A percentile compares a stretch with the other conserved stretches of the same genome.
Evolutionary conservation across 2,113 vertebrate species (phyloP).

Genomic region (Willisornis vidua): DNA sequence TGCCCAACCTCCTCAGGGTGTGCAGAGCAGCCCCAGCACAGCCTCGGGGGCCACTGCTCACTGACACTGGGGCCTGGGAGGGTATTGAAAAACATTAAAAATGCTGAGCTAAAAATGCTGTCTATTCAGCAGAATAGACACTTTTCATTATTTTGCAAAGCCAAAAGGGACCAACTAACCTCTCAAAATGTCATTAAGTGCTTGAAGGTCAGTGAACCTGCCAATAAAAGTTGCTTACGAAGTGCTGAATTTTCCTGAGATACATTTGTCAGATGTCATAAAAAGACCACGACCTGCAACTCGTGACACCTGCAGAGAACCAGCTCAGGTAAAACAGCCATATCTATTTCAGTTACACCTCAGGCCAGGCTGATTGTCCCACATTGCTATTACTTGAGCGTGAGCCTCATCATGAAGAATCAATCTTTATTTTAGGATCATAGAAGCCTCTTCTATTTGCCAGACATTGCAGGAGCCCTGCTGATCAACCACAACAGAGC

Average conservation of each 20-base stretch:
- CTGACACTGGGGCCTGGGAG: rapidly evolving
- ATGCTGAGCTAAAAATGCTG: not conserved
- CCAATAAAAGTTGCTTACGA: not conserved
- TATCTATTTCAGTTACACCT: not conserved
- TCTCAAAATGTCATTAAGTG: not conserved
- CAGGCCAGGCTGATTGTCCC: not conserved
- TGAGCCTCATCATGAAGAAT: not conserved
- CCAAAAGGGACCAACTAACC: not conserved
- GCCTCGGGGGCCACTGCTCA: not conserved
- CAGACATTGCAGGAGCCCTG: not conserved
- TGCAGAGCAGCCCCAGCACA: rapidly evolving
- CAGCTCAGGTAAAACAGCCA: not conserved
- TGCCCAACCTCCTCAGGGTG: rapidly evolving
- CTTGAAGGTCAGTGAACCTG: not conserved
- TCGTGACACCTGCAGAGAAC: not conserved
- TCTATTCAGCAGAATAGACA: not conserved
- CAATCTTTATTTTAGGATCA: conserved; percentile 41
- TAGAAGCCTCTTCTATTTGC: conserved; percentile 38
- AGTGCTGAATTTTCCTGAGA: not conserved
- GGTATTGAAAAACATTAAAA: rapidly evolving
- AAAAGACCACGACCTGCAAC: not conserved
- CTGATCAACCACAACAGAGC: conserved; percentile 54
- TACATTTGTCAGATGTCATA: not conserved
- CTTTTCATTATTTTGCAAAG: not conserved
- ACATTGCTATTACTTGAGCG: not conserved